Evolutionary conservation across 2,888 invertebrate genomes (phyloP).

Genomic region (Hanleya hanleyi): DNA sequence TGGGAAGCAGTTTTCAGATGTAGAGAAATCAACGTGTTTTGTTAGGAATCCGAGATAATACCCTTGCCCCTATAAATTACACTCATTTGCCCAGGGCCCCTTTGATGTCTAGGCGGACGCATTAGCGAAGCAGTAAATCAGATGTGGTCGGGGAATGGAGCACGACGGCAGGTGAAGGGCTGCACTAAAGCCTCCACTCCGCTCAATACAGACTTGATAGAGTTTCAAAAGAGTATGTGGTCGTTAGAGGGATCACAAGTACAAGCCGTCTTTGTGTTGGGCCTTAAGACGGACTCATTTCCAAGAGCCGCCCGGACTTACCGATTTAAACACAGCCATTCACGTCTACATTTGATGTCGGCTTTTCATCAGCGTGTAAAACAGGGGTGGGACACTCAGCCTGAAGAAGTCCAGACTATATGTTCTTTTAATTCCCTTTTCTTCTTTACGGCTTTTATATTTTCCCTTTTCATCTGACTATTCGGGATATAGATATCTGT

Average conservation of each 20-base stretch:
- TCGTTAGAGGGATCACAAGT: not conserved
- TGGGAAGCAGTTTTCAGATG: too few species aligned
- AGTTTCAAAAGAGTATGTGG: conserved; percentile 8
- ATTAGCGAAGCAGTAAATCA: conserved; percentile 48
- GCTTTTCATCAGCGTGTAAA: too few species aligned
- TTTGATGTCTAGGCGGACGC: conserved; percentile 53
- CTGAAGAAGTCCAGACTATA: too few species aligned
- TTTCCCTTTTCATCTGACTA: too few species aligned
- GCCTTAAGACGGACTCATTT: not conserved
- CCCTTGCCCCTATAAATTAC: conserved; percentile 57
- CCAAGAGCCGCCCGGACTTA: too few species aligned
- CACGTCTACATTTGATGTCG: too few species aligned
- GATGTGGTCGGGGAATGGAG: conserved; percentile 7
- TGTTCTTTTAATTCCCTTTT: too few species aligned
- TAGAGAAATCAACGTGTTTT: not conserved
- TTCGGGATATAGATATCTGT: too few species aligned
- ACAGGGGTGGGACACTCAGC: too few species aligned
- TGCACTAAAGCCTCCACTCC: not conserved
- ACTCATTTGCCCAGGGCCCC: conserved; percentile 51
- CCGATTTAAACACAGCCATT: too few species aligned
- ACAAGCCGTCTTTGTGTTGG: not conserved
- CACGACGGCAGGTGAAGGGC: not conserved
- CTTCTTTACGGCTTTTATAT: too few species aligned
- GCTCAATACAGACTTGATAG: conserved; percentile 8
- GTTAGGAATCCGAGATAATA: conserved; percentile 42